These are phyloP conservation scores for Glaucopsyche alexis DNA, from an alignment of 2,888 invertebrate species.

Conservation along the genomic window DNA sequence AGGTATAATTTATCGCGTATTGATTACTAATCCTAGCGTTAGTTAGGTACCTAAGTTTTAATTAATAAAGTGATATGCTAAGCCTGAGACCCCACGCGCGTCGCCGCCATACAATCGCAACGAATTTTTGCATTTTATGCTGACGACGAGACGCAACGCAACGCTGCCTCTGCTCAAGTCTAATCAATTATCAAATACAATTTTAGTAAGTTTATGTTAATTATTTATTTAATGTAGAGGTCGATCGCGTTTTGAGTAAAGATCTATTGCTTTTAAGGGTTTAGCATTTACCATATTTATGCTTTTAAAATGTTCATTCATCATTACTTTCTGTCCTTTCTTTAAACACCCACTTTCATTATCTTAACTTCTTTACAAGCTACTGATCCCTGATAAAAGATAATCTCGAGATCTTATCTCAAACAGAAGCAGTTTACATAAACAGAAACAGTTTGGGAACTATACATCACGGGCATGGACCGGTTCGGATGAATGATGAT, in stretches of 20 bases:
- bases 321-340: not conserved
- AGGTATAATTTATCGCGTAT: constrained; percentile 37
- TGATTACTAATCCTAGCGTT: not conserved
- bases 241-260: too few relatives aligned
- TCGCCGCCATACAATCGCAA: too few relatives aligned
- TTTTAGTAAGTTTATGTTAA: not conserved
- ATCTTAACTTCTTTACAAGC: not conserved
- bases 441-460: constrained; percentile 41
- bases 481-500: constrained; percentile 54
- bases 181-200: not conserved
- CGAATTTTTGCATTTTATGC: too few relatives aligned
- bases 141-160: too few relatives aligned
- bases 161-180: too few relatives aligned
- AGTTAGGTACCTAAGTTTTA: not conserved
- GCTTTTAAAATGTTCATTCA: not conserved
- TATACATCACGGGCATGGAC: constrained; percentile 43
- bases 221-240: not conserved
- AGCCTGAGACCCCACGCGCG: too few relatives aligned
- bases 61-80: too few relatives aligned
- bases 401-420: constrained; percentile 31
- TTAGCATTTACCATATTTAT: too few relatives aligned
- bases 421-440: constrained; percentile 42
- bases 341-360: not conserved
- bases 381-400: constrained; percentile 17
- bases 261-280: too few relatives aligned